phyloP scores from a whole-genome alignment of 2,113 vertebrate species.

The Rallus limicola region DNA sequence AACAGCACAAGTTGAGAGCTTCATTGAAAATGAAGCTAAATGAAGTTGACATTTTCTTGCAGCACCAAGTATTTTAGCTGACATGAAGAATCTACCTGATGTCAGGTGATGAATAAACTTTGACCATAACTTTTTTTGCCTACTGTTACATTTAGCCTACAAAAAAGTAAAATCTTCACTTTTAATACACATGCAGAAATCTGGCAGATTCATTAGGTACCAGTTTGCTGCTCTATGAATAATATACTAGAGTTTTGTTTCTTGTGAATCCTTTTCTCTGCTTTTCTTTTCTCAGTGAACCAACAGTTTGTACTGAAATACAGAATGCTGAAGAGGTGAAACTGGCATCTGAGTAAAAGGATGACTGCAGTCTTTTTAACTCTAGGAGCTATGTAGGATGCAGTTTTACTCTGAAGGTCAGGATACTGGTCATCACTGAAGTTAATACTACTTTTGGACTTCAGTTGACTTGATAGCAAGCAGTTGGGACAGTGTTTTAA shows the following conservation, averaged over 20 bases:
- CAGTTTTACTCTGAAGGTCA: background rate
- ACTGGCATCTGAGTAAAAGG: background rate
- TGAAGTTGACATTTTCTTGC: background rate
- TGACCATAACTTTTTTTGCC: background rate
- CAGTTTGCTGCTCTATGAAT: background rate
- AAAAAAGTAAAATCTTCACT: background rate
- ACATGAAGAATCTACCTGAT: background rate
- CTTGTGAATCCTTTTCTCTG: background rate
- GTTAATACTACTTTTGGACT: background rate
- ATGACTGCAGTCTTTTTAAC: background rate
- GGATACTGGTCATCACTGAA: background rate
- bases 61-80: background rate
- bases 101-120: background rate
- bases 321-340: background rate
- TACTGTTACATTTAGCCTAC: background rate
- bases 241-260: background rate
- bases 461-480: background rate
- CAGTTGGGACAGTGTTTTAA: background rate
- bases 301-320: background rate
- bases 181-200: background rate
- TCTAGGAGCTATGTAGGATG: background rate
- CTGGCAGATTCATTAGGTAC: background rate
- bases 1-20: background rate
- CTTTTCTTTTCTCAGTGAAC: background rate
- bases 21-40: background rate